A percentile compares a stretch with the other conserved stretches of the same genome.
These are phyloP conservation scores for Achlya flavicornis DNA, from an alignment of 2,888 invertebrate species.

Conservation along the genomic window DNA sequence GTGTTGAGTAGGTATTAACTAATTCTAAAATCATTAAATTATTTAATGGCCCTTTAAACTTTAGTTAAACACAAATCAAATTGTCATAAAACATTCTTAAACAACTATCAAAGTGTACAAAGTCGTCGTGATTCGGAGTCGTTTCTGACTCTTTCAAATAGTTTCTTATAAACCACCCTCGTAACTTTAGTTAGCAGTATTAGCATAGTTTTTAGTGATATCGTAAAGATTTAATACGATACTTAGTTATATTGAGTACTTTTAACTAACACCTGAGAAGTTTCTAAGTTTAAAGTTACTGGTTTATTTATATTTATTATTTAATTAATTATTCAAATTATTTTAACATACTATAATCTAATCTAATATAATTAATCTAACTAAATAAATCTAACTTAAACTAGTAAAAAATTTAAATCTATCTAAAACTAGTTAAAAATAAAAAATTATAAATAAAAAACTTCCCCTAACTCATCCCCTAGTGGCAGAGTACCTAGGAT, in stretches of 20 bases:
- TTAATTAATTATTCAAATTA: no score
- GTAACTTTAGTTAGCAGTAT: constrained; percentile 27
- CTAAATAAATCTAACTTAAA: no score
- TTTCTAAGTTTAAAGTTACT: constrained; percentile 1
- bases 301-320: no score
- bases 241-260: constrained; percentile 12
- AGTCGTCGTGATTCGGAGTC: constrained; percentile 19
- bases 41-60: constrained; percentile 25
- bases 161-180: constrained; percentile 24
- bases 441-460: no score
- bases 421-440: no score
- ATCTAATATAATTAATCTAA: no score
- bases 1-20: not conserved
- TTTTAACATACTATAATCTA: no score
- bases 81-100: constrained; percentile 38
- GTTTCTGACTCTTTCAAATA: constrained; percentile 16
- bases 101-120: constrained; percentile 32
- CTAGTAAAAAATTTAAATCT: no score
- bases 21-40: not conserved
- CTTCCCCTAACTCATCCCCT: no score
- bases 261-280: constrained; percentile 10
- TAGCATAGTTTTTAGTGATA: constrained; percentile 28
- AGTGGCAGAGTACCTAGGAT: no score
- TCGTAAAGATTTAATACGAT: constrained; percentile 10
- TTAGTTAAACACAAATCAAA: constrained; percentile 39